Evolutionary conservation across 2,113 vertebrate species (phyloP), one percentile per base, ranked within the genome.

Genomic region (Eulacestoma nigropectus): DNA sequence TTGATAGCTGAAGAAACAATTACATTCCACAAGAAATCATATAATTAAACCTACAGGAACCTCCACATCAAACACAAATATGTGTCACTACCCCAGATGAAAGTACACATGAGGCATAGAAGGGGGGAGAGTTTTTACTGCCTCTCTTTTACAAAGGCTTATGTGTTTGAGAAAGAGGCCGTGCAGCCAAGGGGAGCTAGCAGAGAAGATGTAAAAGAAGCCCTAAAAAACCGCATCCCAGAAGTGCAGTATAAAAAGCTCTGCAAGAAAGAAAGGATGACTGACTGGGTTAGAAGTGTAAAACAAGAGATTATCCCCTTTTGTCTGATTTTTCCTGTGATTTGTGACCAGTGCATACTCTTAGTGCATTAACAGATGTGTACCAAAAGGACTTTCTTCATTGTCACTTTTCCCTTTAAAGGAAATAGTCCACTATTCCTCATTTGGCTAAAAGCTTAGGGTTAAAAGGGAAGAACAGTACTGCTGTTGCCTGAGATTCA

Each of bases 31-130:
- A 75, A 87, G 83, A 93, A 96, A 95, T 86, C 68, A 84, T 92
- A 70, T 93, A 95, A 96, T 96, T 96, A 95, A 97, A 92, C 47
- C 80, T 95, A 67, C 95, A 95, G 86, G 84, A 96, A 87, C 91
- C 68, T 90, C 64, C 83, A 96, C 93, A 95, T 97, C 95, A 97
- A 95, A 93, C 25, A 1, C 79, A 89, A 92, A 35, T 59, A 93
- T 86, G 89, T 94, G 94, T 87, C 94, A 95, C 88, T 93, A 63
- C 68, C 56, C 50, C 53, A 92, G 94, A 94, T 97, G 87, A 95
- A 97, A 96, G 94, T 74, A 88, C 63, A 80, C 23, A 37, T 1
- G 14, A 80, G 76, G 92, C 89, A 82, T 75, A 39, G 74, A 89
- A 94, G 25, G 59, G 91, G 79, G 60, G 47, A 84, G 65, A 95